These are phyloP conservation scores for Pantherophis guttatus DNA, from an alignment of 2,113 vertebrate genomes.

Conservation along the genomic window DNA sequence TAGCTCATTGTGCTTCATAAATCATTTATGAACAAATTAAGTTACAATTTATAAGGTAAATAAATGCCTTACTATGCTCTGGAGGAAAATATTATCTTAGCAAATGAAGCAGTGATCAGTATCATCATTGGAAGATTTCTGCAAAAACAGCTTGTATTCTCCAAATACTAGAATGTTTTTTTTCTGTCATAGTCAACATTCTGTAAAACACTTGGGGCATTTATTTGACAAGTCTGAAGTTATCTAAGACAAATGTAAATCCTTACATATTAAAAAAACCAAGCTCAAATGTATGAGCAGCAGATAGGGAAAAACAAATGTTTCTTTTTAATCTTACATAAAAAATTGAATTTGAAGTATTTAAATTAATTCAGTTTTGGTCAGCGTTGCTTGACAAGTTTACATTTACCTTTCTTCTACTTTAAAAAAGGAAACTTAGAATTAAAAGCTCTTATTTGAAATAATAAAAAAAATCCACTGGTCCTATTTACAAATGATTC, in stretches of 20 bases:
- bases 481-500: not conserved
- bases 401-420: not conserved
- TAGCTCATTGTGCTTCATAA: conserved; percentile 3
- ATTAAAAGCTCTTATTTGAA: not conserved
- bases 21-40: not conserved
- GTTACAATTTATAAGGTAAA: conserved; percentile 15
- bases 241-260: not conserved
- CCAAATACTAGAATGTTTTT: conserved; percentile 41
- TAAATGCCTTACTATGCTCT: conserved; percentile 22
- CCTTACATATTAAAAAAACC: not conserved
- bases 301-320: not conserved
- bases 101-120: conserved; percentile 18
- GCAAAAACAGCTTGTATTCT: not conserved
- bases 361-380: not conserved
- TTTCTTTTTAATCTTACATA: conserved; percentile 14
- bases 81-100: conserved; percentile 18
- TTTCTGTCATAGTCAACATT: conserved; percentile 27
- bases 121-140: not conserved
- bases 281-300: not conserved
- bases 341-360: not conserved
- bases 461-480: not conserved
- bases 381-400: not conserved
- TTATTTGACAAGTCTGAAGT: not conserved
- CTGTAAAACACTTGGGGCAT: not conserved
- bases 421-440: not conserved